phyloP scores from a whole-genome alignment of 2,113 vertebrate species.

The Eurypyga helias region DNA sequence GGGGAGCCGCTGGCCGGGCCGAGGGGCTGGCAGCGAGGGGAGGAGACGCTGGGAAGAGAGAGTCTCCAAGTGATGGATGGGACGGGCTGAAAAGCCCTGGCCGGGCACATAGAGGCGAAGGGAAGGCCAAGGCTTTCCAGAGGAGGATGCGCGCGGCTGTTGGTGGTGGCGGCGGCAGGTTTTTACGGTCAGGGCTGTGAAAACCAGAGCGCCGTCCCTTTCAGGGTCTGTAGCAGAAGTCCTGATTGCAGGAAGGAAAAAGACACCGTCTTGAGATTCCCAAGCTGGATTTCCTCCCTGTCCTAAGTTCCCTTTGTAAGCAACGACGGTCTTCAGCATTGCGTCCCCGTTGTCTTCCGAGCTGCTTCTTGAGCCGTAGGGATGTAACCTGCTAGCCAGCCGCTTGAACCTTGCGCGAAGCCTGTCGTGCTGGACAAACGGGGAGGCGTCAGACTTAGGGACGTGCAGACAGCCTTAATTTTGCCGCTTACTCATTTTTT shows the following conservation, averaged over 20 bases:
- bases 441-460: not conserved
- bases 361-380: not conserved
- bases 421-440: not conserved
- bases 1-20: not conserved
- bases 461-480: not conserved
- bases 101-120: rapidly evolving
- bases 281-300: not conserved
- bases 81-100: not conserved
- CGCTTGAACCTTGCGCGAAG: not conserved
- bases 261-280: not conserved
- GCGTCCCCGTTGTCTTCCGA: not conserved
- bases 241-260: not conserved
- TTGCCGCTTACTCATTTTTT: not conserved
- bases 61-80: not conserved
- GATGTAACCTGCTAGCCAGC: not conserved
- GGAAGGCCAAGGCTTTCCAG: not conserved
- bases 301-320: not conserved
- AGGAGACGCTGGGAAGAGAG: not conserved
- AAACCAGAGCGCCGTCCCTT: not conserved
- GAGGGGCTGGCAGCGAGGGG: not conserved
- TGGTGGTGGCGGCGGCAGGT: not conserved
- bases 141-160: rapidly evolving
- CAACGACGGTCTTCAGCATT: not conserved
- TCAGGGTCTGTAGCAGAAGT: not conserved
- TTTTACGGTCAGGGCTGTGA: not conserved